phyloP scores from a whole-genome alignment of 2,113 vertebrate species.

The Petroica traversi region DNA sequence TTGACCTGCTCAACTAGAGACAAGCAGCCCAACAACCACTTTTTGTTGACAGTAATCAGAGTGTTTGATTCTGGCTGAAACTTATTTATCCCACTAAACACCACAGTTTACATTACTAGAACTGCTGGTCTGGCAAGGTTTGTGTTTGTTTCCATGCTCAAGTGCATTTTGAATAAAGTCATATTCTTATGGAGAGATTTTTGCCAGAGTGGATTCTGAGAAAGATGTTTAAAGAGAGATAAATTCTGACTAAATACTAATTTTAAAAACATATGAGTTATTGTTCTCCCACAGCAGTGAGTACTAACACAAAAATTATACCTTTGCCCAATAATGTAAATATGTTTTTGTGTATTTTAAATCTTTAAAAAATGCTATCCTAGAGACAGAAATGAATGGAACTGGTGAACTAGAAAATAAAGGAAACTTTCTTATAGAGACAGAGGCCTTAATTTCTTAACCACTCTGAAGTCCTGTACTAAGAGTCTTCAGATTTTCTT shows the following conservation, averaged over 20 bases:
- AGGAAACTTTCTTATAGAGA: not conserved
- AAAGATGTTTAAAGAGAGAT: not conserved
- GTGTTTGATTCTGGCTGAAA: not conserved
- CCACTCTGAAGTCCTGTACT: not conserved
- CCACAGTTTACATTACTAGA: not conserved
- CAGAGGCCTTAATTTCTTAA: not conserved
- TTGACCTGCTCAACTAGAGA: fast-evolving
- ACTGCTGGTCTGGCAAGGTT: not conserved
- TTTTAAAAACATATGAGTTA: not conserved
- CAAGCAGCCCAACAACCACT: not conserved
- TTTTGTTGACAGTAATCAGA: not conserved
- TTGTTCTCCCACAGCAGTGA: not conserved
- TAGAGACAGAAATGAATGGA: not conserved
- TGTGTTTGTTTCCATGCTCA: not conserved
- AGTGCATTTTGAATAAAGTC: not conserved
- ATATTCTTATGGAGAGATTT: not conserved
- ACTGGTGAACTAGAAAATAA: not conserved
- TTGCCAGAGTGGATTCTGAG: not conserved
- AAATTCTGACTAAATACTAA: not conserved
- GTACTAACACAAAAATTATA: not conserved
- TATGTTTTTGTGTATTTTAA: not conserved
- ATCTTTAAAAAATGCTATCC: not conserved
- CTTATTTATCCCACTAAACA: not conserved
- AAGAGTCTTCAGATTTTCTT: not conserved
- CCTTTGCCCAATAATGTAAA: not conserved